Evolutionary conservation across 2,113 vertebrate genomes (phyloP), one percentile per base, ranked within the genome.

Genomic region (Oceanodroma tethys): DNA sequence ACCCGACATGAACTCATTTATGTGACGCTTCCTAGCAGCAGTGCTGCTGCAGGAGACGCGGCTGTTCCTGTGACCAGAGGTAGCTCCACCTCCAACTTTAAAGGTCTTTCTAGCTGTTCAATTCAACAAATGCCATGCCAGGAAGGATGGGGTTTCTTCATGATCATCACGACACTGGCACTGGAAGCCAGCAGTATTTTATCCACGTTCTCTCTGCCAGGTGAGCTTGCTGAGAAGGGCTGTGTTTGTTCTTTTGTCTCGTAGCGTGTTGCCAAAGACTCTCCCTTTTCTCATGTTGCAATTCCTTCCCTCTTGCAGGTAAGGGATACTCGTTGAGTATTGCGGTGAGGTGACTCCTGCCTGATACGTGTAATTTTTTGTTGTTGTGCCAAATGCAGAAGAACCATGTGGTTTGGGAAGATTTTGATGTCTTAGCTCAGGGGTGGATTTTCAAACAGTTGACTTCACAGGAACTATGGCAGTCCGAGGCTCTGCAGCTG

Each of bases 1-100:
- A 60, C 95, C 96, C 27, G 22, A 45, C 27, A 18, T 52, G 94
- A 97, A 95, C 94, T 89, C 22, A 2, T 85, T 96, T 96, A 96
- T 84, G 62, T 96, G 96, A 97, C 38, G 30, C 50, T 85, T 88
- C 60, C 65, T 72, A 81, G 76, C 81, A 95, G 91, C 94, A 72
- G 58, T 18, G 62, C 81, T 93, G 86, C 94, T 92, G 82, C 68
- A 68, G 88, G 65, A 84, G 86, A 68, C 0, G 5, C 25, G 60
- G 73, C 53, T 82, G 40, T 29, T 96, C 70, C 80, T 89, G 81
- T 55, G 53, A 58, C 34, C 34, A 87, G 76, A 91, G 78, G 70
- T 79, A 82, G 53, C 53, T 94, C 50, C 58, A 85, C 42, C 47
- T 93, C 58, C n/a, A 26, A 26, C 89, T 92, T 72, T 45, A 91